These are phyloP conservation scores for Ptychochromis oligacanthus DNA, from an alignment of 2,113 vertebrate species.

Conservation along the genomic window DNA sequence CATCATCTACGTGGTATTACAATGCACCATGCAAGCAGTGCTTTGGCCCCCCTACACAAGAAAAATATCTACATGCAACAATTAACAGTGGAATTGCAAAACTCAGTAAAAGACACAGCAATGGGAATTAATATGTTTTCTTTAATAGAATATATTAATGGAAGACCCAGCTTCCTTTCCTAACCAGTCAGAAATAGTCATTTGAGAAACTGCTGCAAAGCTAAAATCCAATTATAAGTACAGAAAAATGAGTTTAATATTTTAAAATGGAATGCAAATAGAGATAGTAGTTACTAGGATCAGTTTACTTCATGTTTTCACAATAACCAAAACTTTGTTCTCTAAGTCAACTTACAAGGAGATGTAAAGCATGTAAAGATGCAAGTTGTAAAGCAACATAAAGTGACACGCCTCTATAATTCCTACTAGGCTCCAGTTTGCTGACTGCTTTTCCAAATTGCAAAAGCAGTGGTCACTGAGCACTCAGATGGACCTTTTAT, in stretches of 20 bases:
- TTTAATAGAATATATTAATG: background rate
- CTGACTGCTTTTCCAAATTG: too few species aligned
- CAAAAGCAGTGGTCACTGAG: too few species aligned
- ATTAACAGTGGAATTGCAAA: background rate
- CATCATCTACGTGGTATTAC: too few species aligned
- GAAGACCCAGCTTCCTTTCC: background rate
- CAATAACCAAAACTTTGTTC: too few species aligned
- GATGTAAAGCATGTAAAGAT: too few species aligned
- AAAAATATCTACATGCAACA: background rate
- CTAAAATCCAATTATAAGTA: background rate
- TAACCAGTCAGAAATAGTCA: background rate
- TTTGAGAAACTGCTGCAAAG: background rate
- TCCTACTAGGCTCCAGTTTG: too few species aligned
- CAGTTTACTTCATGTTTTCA: too few species aligned
- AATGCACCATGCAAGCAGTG: background rate
- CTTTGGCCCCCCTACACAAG: background rate
- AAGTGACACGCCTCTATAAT: too few species aligned
- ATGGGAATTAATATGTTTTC: background rate
- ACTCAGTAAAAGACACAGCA: background rate
- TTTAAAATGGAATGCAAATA: background rate
- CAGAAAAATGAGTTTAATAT: background rate
- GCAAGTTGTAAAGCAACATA: too few species aligned
- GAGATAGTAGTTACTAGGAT: background rate
- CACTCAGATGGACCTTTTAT: background rate
- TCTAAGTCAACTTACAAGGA: too few species aligned